Percentiles rank a stretch among this genome's conserved stretches.
Evolutionary conservation across 30 jellyfish, hydroid and myxozoan genomes (phyloP).

Genomic region (Aurelia coerulea): DNA sequence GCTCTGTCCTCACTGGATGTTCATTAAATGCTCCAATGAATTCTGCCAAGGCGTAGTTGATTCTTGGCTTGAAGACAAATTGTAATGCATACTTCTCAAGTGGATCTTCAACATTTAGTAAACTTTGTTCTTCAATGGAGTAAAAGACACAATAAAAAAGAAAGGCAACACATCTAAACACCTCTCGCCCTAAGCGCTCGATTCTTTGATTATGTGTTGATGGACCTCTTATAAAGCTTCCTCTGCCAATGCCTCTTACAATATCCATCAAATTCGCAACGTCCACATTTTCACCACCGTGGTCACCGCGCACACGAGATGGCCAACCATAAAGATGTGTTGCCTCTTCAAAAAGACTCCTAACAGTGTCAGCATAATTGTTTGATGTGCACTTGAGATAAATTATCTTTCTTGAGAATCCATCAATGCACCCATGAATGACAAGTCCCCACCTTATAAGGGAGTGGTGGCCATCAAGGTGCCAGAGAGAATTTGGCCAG

Average conservation of each 20-base stretch:
- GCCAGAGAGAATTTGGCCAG: no score
- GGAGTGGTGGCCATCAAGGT: no score
- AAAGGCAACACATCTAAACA: conserved; percentile 36
- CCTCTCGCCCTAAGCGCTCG: not conserved
- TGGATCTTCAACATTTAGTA: conserved; percentile 26
- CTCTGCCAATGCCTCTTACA: no score
- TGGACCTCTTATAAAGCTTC: no score
- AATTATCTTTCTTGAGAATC: conserved; percentile 24
- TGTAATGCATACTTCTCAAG: conserved; percentile 27
- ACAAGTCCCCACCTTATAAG: no score
- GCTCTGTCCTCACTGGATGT: conserved; percentile 6
- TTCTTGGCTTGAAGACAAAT: conserved; percentile 6
- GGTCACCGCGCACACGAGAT: no score
- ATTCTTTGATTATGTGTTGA: no score
- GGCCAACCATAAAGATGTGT: no score
- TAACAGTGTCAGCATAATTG: conserved; percentile 13
- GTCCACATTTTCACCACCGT: no score
- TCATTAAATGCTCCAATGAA: conserved; percentile 15
- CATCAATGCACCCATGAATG: conserved; percentile 30
- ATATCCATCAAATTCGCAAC: no score
- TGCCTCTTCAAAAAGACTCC: not conserved
- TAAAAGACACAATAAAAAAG: conserved; percentile 6
- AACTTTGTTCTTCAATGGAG: conserved; percentile 23
- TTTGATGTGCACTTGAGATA: conserved; percentile 21
- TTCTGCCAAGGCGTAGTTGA: conserved; percentile 19